Evolutionary conservation across 2,113 vertebrate genomes (phyloP), one percentile per base, ranked within the genome.

Genomic region (Psittacus erithacus): DNA sequence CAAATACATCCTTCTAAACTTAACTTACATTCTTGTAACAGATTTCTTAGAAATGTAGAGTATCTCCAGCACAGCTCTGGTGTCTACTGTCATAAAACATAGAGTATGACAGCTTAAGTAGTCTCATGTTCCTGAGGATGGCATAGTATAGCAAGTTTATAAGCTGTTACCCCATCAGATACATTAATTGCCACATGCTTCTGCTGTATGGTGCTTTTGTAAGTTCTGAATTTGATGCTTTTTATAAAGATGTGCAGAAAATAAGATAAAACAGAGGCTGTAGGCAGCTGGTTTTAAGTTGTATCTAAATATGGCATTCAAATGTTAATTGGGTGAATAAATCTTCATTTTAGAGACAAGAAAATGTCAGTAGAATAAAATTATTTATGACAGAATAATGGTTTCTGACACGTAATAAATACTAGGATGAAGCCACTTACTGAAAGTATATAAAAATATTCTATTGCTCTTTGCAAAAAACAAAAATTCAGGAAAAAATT

Each of bases 311-410:
- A 97, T 96, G 97, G 95, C 93, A 98, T 98, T 97, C 98, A 98
- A 97, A 97, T 98, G 97, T 98, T 98, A 98, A 98, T 98, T 97
- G 96, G 92, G 83, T 95, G 97, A 97, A 97, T 98, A 97, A 98
- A 97, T 98, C 97, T 97, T 98, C 97, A 92, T 98, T 98, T 97
- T 97, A 96, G 94, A 96, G 96, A 97, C 95, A 95, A 93, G 95
- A 93, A 98, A 98, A 97, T 98, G 97, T 98, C 98, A 98, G 65
- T 97, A 88, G 94, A 97, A 96, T 97, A 97, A 97, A 97, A 97
- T 95, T 96, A 85, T 96, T 97, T 97, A 93, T 98, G 96, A 97
- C 92, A 96, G 82, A 84, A 95, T 98, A 97, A 97, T 98, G 90
- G 93, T 97, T 96, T 95, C 94, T 97, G 97, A 97, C 64, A 78